A percentile compares a stretch with the other conserved stretches of the same genome.
Conservation (phyloP, 2,888 invertebrate genomes). For the Dione juno region DNA sequence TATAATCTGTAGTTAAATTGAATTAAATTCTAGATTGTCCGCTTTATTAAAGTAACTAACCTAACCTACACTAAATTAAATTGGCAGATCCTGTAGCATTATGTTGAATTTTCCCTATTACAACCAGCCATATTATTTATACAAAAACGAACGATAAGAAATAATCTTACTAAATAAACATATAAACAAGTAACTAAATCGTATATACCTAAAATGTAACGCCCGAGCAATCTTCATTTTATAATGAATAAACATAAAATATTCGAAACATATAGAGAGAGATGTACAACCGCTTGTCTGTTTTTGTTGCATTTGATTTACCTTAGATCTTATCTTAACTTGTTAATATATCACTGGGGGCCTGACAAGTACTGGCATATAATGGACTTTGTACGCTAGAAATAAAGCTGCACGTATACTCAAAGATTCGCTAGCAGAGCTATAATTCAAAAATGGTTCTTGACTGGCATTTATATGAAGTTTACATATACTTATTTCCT, state of each 20-base stretch:
- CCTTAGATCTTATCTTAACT: conserved; percentile 51
- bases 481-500: background rate
- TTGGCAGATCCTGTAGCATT: background rate
- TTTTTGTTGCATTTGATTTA: conserved; percentile 15
- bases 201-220: background rate
- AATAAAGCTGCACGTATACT: conserved; percentile 8
- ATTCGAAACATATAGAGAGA: background rate
- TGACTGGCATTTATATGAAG: too few relatives aligned
- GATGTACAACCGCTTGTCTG: background rate
- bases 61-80: too few relatives aligned
- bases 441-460: background rate
- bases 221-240: too few relatives aligned
- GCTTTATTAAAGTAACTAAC: too few relatives aligned
- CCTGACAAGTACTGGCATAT: conserved; percentile 38
- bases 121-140: background rate
- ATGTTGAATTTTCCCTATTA: background rate
- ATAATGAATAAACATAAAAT: background rate
- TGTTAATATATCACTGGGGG: conserved; percentile 48
- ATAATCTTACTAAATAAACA: background rate
- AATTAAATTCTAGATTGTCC: background rate
- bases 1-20: too few relatives aligned
- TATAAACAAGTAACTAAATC: background rate
- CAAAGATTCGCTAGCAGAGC: background rate
- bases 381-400: conserved; percentile 41
- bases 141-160: background rate